Conservation (phyloP, 1,140 invertebrate species). For the Drosophila ogumai region DNA sequence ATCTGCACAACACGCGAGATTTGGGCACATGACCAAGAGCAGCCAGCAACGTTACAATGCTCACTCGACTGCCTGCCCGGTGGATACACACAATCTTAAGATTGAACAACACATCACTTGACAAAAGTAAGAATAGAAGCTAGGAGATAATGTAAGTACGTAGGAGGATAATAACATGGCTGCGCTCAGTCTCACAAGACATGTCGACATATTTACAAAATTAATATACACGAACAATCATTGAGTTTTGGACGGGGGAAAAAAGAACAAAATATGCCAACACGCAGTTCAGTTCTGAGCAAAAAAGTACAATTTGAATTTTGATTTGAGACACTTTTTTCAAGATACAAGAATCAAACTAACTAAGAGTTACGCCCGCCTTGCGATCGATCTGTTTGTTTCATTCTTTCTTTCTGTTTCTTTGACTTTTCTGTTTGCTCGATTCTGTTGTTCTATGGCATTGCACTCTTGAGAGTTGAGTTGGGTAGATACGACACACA, state of each 20-base stretch:
- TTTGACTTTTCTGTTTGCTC: slow-evolving; percentile 60
- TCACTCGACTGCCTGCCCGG: slow-evolving; percentile 58
- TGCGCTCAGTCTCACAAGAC: slow-evolving; percentile 65
- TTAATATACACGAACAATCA: slow-evolving; percentile 71
- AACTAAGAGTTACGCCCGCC: slow-evolving; percentile 41
- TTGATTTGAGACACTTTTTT: slow-evolving; percentile 26
- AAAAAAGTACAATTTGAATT: slow-evolving; percentile 63
- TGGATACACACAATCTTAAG: slow-evolving; percentile 40
- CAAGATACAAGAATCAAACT: slow-evolving; percentile 58
- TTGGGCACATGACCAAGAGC: slow-evolving; percentile 61
- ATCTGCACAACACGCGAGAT: slow-evolving; percentile 79
- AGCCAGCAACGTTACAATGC: slow-evolving; percentile 68
- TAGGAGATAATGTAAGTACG: slow-evolving; percentile 36
- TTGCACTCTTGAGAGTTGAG: slow-evolving; percentile 66
- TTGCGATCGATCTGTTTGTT: slow-evolving; percentile 48
- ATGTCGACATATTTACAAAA: slow-evolving; percentile 83
- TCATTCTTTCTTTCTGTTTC: slow-evolving; percentile 40
- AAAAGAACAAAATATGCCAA: slow-evolving; percentile 72
- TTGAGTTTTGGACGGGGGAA: slow-evolving; percentile 39
- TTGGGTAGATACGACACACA: slow-evolving; percentile 79
- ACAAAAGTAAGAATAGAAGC: slow-evolving; percentile 46
- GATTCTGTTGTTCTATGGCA: slow-evolving; percentile 53
- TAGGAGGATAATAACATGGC: slow-evolving; percentile 26
- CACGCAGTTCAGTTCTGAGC: slow-evolving; percentile 64
- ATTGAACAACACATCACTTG: slow-evolving; percentile 42